Percentiles rank a stretch among this genome's conserved stretches.
Evolutionary conservation across 2,797 vertebrate genomes (phyloP).

Genomic region (Gobionotothen gibberifrons): DNA sequence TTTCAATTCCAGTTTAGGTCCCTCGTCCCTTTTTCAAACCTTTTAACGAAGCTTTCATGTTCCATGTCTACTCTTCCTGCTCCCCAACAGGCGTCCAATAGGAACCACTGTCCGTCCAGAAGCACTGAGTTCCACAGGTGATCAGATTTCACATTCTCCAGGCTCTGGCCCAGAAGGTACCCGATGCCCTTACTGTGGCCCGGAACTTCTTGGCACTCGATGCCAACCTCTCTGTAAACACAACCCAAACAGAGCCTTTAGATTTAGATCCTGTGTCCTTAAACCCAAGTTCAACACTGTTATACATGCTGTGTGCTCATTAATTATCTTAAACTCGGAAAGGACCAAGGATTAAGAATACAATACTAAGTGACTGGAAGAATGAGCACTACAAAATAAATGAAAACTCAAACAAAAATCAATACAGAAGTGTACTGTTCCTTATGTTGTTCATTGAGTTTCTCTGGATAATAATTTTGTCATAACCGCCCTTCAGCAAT

Average conservation of each 20-base stretch:
- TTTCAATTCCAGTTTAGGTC: background rate
- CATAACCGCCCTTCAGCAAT: too few species aligned
- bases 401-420: too few species aligned
- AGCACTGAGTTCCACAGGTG: slow-evolving; percentile 87
- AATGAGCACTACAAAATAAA: too few species aligned
- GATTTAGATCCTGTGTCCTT: background rate
- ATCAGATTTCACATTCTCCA: slow-evolving; percentile 83
- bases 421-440: too few species aligned
- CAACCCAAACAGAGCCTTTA: slow-evolving; percentile 26
- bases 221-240: slow-evolving; percentile 81
- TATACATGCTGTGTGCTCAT: background rate
- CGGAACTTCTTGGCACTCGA: slow-evolving; percentile 81
- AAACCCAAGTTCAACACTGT: background rate
- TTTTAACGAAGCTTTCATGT: slow-evolving; percentile 82
- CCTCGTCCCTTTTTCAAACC: slow-evolving; percentile 67
- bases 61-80: slow-evolving; percentile 85
- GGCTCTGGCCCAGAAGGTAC: slow-evolving; percentile 73
- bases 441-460: too few species aligned
- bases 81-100: slow-evolving; percentile 89
- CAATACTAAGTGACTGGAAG: background rate
- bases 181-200: slow-evolving; percentile 85
- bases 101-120: slow-evolving; percentile 83
- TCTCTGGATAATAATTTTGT: too few species aligned
- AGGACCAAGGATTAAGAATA: background rate
- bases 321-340: background rate